Evolutionary conservation across 2,797 vertebrate species (phyloP).

Genomic region (Galaxias olidus): DNA sequence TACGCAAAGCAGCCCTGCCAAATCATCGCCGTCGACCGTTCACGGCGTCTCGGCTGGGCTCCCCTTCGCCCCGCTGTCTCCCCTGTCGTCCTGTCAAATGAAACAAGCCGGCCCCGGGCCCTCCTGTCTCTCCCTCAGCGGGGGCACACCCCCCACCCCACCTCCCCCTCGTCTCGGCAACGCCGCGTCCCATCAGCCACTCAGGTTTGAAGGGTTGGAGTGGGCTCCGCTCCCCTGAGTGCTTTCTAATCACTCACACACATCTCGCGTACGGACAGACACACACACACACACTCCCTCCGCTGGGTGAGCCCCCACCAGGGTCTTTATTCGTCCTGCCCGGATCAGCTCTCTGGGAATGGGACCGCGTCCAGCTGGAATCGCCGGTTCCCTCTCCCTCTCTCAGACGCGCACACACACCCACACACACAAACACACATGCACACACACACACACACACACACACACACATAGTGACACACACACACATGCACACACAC

Average conservation of each 20-base stretch:
- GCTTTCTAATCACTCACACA: too few species aligned
- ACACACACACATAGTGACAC: too few species aligned
- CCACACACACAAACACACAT: background rate
- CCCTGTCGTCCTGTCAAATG: conserved; percentile 12
- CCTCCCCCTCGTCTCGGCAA: background rate
- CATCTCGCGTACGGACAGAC: too few species aligned
- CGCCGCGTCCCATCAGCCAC: background rate
- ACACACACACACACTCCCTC: background rate
- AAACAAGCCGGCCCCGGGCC: conserved; percentile 3
- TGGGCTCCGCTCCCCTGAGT: too few species aligned
- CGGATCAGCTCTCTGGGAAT: conserved; percentile 56
- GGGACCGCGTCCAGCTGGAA: conserved; percentile 57
- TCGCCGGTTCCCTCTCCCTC: conserved; percentile 26
- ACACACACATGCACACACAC: background rate
- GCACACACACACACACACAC: background rate
- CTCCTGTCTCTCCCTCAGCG: conserved; percentile 13
- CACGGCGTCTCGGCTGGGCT: conserved; percentile 28
- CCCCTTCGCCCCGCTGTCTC: conserved; percentile 1
- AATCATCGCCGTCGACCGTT: conserved; percentile 37
- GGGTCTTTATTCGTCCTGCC: conserved; percentile 53
- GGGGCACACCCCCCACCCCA: background rate
- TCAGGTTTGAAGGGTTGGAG: background rate
- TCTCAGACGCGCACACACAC: too few species aligned
- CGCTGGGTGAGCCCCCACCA: conserved; percentile 38
- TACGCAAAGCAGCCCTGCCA: conserved; percentile 18